These are phyloP conservation scores for Mythimna impura DNA, from an alignment of 2,888 invertebrate species.

Conservation along the genomic window DNA sequence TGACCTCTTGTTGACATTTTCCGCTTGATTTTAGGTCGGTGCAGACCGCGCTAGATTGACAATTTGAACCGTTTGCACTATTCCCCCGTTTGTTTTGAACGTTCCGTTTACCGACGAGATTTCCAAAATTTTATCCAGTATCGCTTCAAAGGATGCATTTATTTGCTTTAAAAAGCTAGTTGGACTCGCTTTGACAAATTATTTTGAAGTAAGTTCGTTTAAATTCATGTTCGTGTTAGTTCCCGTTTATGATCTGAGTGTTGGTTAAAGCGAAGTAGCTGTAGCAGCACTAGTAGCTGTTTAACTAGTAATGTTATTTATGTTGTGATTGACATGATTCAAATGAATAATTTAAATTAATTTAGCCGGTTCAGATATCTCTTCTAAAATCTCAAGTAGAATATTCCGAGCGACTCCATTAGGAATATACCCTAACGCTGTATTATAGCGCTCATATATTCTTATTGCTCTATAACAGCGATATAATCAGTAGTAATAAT, in stretches of 20 bases:
- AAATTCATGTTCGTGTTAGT: constrained; percentile 17
- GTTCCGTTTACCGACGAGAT: constrained; percentile 21
- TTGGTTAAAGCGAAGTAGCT: neutral
- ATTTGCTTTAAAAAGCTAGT: constrained; percentile 14
- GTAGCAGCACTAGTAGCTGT: neutral
- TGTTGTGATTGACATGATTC: constrained; percentile 1
- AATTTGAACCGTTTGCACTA: constrained; percentile 62
- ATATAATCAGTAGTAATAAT: too few species aligned
- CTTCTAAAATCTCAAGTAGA: neutral
- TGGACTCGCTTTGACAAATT: constrained; percentile 26
- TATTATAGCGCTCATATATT: too few species aligned
- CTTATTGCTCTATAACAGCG: too few species aligned
- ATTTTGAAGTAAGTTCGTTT: constrained; percentile 15
- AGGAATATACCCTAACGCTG: too few species aligned
- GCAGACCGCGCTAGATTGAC: constrained; percentile 70
- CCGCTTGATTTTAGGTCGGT: constrained; percentile 71
- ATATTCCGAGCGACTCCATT: too few species aligned
- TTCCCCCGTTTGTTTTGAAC: constrained; percentile 46
- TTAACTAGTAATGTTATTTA: constrained; percentile 5
- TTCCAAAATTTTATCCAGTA: constrained; percentile 30
- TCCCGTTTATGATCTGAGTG: neutral
- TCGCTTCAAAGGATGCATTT: constrained; percentile 32
- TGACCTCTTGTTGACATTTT: constrained; percentile 76
- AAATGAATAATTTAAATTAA: neutral
- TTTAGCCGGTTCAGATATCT: neutral